Evolutionary conservation across 2,888 invertebrate species (phyloP), one percentile per base, ranked within the genome.

Genomic region (Mayetiola destructor): DNA sequence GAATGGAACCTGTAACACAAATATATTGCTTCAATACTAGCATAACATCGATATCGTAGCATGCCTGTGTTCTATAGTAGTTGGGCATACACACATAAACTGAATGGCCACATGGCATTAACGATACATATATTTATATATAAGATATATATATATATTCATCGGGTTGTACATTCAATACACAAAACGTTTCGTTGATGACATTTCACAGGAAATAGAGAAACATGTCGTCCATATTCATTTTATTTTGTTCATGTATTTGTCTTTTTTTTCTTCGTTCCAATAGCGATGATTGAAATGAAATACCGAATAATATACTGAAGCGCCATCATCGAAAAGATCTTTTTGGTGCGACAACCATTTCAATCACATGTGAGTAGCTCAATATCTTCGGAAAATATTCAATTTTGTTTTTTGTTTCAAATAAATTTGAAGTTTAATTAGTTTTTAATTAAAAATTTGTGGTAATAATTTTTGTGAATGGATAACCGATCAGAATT

Each of bases 341-440:
- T 80, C 82, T 83, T 85, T 84, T 83, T 82, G 82, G 83, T 81
- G 81, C 81, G 84, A 83, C 84, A 82, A 84, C 85, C 85, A 84
- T 85, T 85, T 81, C 78, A 84, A 83, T 83, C 85, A 86, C 86
- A 87, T 85, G 87, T 87, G 85, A 87, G 86, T 87, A 68, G 64
- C 56, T 57, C 32, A 48, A 55, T 53, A 58, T 55, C 58, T 39
- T 57, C 35, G 32, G 18, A 36, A 35, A 57, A 55, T 53, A 42
- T 57, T 58, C 35, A 37, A 32, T 56, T 39, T 56, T n/a, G n/a
- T n/a, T n/a, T n/a, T n/a, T n/a, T n/a, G n/a, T 55, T 58, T 40
- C 23, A 2, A 36, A 23, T 23, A 9, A 23, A 36, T 55, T 36
- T 36, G 20, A 30, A 30, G 36, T 12, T 48, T n/a, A 20, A 27